These are phyloP conservation scores for Limulus polyphemus DNA, from an alignment of 2,888 invertebrate genomes.

Conservation along the genomic window DNA sequence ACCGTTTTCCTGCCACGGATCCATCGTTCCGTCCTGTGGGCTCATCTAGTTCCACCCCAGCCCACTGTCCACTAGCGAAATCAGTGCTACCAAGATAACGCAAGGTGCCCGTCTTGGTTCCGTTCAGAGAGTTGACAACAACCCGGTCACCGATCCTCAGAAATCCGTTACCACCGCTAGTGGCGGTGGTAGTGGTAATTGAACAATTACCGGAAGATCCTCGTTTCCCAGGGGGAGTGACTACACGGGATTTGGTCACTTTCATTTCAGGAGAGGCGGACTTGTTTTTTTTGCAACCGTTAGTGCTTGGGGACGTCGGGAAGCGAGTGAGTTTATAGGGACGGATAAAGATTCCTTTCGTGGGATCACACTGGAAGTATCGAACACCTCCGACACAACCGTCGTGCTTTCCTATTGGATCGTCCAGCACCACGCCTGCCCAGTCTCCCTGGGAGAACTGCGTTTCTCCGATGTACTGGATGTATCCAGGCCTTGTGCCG, in stretches of 20 bases:
- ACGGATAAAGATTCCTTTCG: slow-evolving; percentile 82
- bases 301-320: slow-evolving; percentile 21
- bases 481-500: slow-evolving; percentile 77
- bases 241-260: neutral
- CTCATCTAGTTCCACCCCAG: slow-evolving; percentile 87
- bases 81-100: slow-evolving; percentile 74
- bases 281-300: neutral
- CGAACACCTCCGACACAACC: slow-evolving; percentile 82
- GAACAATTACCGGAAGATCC: slow-evolving; percentile 14
- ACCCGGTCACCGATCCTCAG: slow-evolving; percentile 79
- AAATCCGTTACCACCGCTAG: slow-evolving; percentile 7
- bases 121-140: slow-evolving; percentile 65
- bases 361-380: slow-evolving; percentile 86
- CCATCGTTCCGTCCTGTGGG: slow-evolving; percentile 93
- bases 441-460: slow-evolving; percentile 97
- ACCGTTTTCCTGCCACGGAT: slow-evolving; percentile 82
- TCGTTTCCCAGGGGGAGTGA: slow-evolving; percentile 10
- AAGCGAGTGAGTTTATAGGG: slow-evolving; percentile 55
- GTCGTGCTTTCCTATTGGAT: slow-evolving; percentile 93
- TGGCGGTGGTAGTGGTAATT: slow-evolving; percentile 21
- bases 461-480: slow-evolving; percentile 87
- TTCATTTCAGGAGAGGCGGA: neutral
- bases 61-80: slow-evolving; percentile 89
- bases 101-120: slow-evolving; percentile 67
- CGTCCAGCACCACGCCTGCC: slow-evolving; percentile 94